These are phyloP conservation scores for Potamarius usumacintae DNA, from an alignment of 2,113 vertebrate species.

Conservation along the genomic window DNA sequence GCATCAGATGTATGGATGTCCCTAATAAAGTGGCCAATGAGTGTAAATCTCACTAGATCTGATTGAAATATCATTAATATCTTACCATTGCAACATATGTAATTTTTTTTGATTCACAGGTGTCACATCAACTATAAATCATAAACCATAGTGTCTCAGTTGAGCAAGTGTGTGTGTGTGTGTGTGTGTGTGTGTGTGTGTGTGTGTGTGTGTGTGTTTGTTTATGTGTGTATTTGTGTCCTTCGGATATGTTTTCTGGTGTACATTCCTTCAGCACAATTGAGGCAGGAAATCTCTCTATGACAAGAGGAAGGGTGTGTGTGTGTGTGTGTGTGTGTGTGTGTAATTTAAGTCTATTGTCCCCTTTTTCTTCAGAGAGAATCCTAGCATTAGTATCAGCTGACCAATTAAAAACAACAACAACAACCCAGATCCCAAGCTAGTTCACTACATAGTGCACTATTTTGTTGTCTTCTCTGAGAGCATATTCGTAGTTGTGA, in stretches of 20 bases:
- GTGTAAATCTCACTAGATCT: background rate
- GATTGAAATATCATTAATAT: background rate
- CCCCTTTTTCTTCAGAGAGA: background rate
- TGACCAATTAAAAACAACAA: background rate
- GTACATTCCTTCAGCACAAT: conserved; percentile 39
- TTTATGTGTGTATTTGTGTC: conserved; percentile 38
- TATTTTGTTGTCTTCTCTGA: background rate
- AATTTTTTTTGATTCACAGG: background rate
- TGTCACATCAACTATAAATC: background rate
- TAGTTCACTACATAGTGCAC: background rate
- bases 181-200: conserved; percentile 44
- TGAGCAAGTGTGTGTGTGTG: conserved; percentile 26
- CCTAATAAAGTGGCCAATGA: background rate
- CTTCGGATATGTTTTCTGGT: conserved; percentile 5
- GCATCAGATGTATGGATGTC: no score
- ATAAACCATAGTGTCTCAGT: background rate
- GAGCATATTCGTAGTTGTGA: background rate
- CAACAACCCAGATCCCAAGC: background rate
- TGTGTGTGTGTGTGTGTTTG: conserved; percentile 47
- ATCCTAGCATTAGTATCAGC: background rate
- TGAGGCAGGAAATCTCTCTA: conserved; percentile 48
- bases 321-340: conserved; percentile 26
- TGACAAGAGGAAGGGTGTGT: conserved; percentile 45
- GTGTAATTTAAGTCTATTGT: conserved; percentile 3
- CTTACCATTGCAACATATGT: no score